Percentiles rank a stretch among this genome's conserved stretches.
These are phyloP conservation scores for Toxonevra muliebris DNA, from an alignment of 2,888 invertebrate genomes.

Conservation along the genomic window DNA sequence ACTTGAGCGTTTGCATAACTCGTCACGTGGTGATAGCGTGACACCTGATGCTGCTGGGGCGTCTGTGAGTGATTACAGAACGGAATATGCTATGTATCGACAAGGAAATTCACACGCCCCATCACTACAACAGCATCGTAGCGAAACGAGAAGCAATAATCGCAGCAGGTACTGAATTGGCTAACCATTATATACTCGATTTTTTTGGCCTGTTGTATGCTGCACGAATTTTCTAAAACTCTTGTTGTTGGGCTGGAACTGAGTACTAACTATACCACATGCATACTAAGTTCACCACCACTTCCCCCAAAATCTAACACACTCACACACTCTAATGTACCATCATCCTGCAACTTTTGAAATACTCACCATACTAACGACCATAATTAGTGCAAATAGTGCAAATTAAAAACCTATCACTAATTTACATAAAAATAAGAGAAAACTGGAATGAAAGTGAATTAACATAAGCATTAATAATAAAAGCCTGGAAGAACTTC, in stretches of 20 bases:
- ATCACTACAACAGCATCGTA: conserved; percentile 39
- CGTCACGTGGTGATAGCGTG: conserved; percentile 56
- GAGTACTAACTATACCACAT: not conserved
- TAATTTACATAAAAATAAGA: conserved; percentile 32
- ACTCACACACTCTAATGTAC: not conserved
- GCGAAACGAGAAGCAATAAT: conserved; percentile 45
- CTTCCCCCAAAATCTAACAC: not conserved
- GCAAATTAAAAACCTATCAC: too few species aligned
- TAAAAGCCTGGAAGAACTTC: not conserved
- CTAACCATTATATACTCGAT: not conserved
- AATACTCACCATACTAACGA: not conserved
- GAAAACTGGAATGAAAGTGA: conserved; percentile 24
- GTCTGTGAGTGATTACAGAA: conserved; percentile 43
- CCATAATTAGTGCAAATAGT: conserved; percentile 1
- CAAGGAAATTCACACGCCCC: conserved; percentile 40
- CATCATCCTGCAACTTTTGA: not conserved
- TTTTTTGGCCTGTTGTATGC: too few species aligned
- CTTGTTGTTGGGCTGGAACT: not conserved
- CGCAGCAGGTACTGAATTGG: conserved; percentile 60
- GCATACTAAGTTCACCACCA: not conserved
- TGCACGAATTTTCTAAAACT: not conserved
- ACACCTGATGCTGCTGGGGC: conserved; percentile 45
- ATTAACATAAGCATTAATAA: too few species aligned
- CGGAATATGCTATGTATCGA: conserved; percentile 48
- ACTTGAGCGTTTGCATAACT: conserved; percentile 48